Percentiles rank a stretch among this genome's conserved stretches.
These are phyloP conservation scores for Phoebastria nigripes DNA, from an alignment of 2,797 vertebrate species.

Conservation along the genomic window DNA sequence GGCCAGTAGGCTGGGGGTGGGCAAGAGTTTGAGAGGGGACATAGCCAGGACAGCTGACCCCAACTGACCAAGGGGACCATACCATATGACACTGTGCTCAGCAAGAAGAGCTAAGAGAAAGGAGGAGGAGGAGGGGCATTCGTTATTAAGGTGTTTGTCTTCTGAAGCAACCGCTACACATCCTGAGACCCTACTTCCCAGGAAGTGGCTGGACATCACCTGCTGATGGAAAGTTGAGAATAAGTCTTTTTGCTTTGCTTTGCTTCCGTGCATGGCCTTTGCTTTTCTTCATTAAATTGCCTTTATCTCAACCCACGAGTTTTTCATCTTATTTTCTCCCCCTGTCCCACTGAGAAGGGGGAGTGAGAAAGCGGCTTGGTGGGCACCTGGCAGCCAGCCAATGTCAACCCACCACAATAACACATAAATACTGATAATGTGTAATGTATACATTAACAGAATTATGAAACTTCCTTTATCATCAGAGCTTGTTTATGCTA, in stretches of 20 bases:
- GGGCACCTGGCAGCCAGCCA: not conserved
- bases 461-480: not conserved
- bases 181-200: not conserved
- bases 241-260: not conserved
- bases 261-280: not conserved
- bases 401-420: not conserved
- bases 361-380: accelerated
- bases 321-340: not conserved
- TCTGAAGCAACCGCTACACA: accelerated
- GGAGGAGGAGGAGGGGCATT: not conserved
- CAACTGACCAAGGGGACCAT: not conserved
- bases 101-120: not conserved
- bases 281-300: not conserved
- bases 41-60: not conserved
- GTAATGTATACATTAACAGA: not conserved
- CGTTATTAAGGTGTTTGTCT: not conserved
- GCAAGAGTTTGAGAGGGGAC: not conserved
- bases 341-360: not conserved
- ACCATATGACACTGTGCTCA: not conserved
- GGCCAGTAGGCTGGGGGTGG: not conserved
- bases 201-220: not conserved
- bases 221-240: not conserved
- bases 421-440: not conserved
- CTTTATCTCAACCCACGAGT: not conserved
- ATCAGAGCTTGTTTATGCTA: not conserved